Base-by-base conservation (phyloP, 2,113 vertebrate species). In the Thalassoma bifasciatum region DNA sequence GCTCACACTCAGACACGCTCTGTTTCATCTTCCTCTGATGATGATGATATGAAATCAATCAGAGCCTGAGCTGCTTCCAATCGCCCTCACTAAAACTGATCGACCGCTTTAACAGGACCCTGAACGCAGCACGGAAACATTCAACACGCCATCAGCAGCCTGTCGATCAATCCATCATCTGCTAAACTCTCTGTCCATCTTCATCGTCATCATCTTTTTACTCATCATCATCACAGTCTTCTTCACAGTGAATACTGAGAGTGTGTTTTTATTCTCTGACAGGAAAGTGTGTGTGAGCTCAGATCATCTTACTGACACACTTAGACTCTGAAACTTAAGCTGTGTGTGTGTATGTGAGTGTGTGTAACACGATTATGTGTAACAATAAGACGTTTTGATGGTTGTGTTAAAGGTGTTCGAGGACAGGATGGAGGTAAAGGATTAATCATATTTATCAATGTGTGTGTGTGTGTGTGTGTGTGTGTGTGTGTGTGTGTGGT, bases 21-120 rank as follows among this genome's bases (percentile, higher is more conserved):
- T 59, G 30, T 19, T 21, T 54, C 24, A 16, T 72, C 47, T 30
- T 30, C 30, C 30, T 30, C 30, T 30, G 30, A 30, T 53, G 59
- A 71, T 53, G 50, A 13, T 56, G 10, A 74, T 47, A 0, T 3
- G 71, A 69, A 66, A 87, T 87, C 85, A 66, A 87, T 87, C 8
- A 1, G 1, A 65, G 49, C 66, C 46, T 71, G 72, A 75, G 60
- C 59, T 66, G 72, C 14, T 49, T 46, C 17, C 49, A 47, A 8
- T 26, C 24, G 3, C 2, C 0, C 36, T 64, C 64, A 75, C 42
- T 75, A 42, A 12, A 40, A 58, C 3, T 26, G 6, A 77, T 80
- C 5, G 64, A 76, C 56, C 37, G 14, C 3, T 4, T 2, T 1
- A 8, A 13, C 17, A 26, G 9, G 24, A 0, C 66, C 66, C 61